Conservation (phyloP, 2,888 invertebrate genomes). For the Sarcophaga variegata region DNA sequence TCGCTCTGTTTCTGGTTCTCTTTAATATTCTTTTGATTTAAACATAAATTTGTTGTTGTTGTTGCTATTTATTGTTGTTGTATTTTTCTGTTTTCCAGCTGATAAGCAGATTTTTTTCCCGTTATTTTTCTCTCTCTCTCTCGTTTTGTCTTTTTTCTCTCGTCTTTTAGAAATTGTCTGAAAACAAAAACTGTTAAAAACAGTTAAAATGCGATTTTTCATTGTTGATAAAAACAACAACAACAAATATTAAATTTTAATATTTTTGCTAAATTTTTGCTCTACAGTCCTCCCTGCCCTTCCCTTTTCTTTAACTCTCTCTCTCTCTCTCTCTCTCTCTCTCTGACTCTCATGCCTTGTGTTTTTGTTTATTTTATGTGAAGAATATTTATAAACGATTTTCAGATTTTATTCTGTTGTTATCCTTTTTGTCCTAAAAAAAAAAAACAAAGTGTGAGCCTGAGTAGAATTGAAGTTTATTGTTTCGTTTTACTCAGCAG, state of each 20-base stretch:
- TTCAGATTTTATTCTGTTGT: slow-evolving; percentile 52
- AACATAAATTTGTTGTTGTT: slow-evolving; percentile 20
- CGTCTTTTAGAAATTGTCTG: background rate
- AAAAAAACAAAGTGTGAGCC: background rate
- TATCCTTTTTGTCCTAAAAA: slow-evolving; percentile 53
- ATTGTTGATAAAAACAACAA: slow-evolving; percentile 59
- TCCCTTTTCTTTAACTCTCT: no score
- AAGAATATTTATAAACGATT: slow-evolving; percentile 28
- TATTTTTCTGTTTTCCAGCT: slow-evolving; percentile 61
- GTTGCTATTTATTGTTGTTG: slow-evolving; percentile 16
- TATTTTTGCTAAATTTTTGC: slow-evolving; percentile 67
- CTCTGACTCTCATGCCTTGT: slow-evolving; percentile 8
- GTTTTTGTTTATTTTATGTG: slow-evolving; percentile 20
- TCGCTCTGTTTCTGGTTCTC: background rate
- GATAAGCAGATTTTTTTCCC: slow-evolving; percentile 47
- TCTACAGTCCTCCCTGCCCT: background rate
- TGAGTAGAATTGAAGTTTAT: slow-evolving; percentile 32
- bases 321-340: no score
- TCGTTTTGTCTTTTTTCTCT: no score
- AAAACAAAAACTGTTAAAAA: slow-evolving; percentile 39
- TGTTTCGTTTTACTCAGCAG: slow-evolving; percentile 65
- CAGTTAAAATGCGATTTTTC: slow-evolving; percentile 68
- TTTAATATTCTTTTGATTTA: background rate
- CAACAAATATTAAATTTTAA: slow-evolving; percentile 69
- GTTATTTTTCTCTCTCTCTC: no score